Evolutionary conservation across 2,888 invertebrate species (phyloP).

Genomic region (Nesidiocoris tenuis): DNA sequence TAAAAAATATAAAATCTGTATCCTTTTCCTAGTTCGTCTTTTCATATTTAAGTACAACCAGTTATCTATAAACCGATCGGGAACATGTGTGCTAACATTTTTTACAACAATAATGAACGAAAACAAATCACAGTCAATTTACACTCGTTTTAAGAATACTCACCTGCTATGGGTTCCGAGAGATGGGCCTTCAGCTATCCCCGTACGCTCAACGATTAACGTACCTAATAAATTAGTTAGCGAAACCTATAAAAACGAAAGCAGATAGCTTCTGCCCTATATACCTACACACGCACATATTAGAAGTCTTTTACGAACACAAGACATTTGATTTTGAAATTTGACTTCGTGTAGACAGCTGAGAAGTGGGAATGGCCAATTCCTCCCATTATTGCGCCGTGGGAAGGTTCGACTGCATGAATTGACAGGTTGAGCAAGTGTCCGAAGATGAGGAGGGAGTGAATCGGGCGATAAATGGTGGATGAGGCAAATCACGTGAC

Average conservation of each 20-base stretch:
- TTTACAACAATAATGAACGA: slow-evolving; percentile 10
- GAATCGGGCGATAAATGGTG: neutral
- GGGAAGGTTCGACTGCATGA: neutral
- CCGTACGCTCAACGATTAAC: slow-evolving; percentile 15
- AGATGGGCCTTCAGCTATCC: too few species aligned
- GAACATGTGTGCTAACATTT: neutral
- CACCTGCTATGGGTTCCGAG: slow-evolving; percentile 6
- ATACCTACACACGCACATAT: too few species aligned
- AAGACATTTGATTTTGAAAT: slow-evolving; percentile 27
- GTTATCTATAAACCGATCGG: neutral
- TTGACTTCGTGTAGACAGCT: neutral
- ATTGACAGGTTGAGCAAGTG: slow-evolving; percentile 41
- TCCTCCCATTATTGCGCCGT: neutral
- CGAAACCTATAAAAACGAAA: neutral
- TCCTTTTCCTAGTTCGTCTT: neutral
- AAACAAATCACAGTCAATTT: slow-evolving; percentile 30
- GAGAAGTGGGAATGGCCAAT: neutral
- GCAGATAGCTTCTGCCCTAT: neutral
- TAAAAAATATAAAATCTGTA: neutral
- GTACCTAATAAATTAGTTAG: neutral
- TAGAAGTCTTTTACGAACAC: neutral
- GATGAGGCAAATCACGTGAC: slow-evolving; percentile 10
- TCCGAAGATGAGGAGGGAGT: neutral
- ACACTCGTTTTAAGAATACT: slow-evolving; percentile 5
- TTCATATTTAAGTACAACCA: slow-evolving; percentile 20